Evolutionary conservation across 2,888 invertebrate species (phyloP), one percentile per base, ranked within the genome.

Genomic region (Cremastinae sp.): DNA sequence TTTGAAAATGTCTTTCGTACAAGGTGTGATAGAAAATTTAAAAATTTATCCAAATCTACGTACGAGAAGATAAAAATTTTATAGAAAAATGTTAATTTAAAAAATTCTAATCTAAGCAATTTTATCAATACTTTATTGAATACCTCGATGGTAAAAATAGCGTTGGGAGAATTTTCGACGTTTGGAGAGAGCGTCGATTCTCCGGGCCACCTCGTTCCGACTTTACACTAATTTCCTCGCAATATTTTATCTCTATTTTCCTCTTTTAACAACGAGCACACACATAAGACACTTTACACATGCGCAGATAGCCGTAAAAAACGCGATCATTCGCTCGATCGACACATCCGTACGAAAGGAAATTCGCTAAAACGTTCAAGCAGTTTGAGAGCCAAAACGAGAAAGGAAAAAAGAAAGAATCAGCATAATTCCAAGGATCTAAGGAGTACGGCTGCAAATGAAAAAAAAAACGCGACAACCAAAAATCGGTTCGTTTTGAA

Each of bases 301-400:
- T 87, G 87, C 87, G 86, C 86, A 82, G 83, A 54, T 86, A 86
- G 86, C 84, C 80, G 81, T 76, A 76, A 62, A 58, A 59, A 70
- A 80, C 83, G 80, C 82, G 78, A 80, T 75, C 74, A 80, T 79
- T 80, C 83, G 80, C 74, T 83, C 84, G 70, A 78, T 66, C 72
- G 77, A 78, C 74, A 78, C 78, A 80, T 80, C 78, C 83, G 58
- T 36, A 70, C 66, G 7, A 47, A 53, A 22, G 78, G 69, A 75
- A 49, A 78, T 65, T 78, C 77, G 75, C 76, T 72, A 72, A 66
- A 75, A 65, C 45, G 74, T 28, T 28, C 47, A 61, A 78, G 58
- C 73, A 65, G 61, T 59, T 56, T 53, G 41, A 66, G 16, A 74
- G 16, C 72, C 45, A 49, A 41, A 64, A 65, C 78, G 62, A 22